These are phyloP conservation scores for Coleophora deauratella DNA, from an alignment of 2,888 invertebrate species.

Conservation along the genomic window DNA sequence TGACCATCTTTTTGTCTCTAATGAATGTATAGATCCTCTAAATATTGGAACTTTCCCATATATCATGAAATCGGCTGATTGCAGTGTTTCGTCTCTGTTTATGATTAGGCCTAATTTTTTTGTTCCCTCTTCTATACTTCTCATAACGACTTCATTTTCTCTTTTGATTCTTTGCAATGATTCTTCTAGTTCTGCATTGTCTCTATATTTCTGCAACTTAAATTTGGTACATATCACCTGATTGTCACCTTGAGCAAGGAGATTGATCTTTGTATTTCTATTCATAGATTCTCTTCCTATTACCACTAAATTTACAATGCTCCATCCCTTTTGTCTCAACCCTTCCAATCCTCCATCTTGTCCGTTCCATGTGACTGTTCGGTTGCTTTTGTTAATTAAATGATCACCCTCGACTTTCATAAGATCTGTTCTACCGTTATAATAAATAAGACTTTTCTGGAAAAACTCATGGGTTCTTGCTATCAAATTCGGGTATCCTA, in stretches of 20 bases:
- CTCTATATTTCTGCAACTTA: not conserved
- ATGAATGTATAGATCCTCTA: no score
- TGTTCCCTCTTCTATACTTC: not conserved
- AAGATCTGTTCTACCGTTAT: not conserved
- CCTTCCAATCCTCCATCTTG: not conserved
- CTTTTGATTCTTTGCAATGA: not conserved
- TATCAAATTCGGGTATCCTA: not conserved
- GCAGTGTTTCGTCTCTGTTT: not conserved
- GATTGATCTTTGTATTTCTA: not conserved
- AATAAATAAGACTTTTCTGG: not conserved
- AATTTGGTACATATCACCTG: not conserved
- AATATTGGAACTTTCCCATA: no score
- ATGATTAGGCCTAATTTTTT: not conserved
- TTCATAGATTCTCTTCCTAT: not conserved
- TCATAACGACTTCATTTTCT: not conserved
- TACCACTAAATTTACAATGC: not conserved
- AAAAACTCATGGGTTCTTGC: not conserved
- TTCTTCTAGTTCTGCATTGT: not conserved
- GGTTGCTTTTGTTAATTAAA: not conserved
- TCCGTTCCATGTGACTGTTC: not conserved
- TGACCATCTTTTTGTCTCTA: no score
- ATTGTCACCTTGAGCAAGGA: slow-evolving; percentile 1
- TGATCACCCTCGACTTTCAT: not conserved
- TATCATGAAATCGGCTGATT: no score
- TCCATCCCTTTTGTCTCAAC: not conserved